These are phyloP conservation scores for Watsonalla binaria DNA, from an alignment of 2,888 invertebrate species.

Conservation along the genomic window DNA sequence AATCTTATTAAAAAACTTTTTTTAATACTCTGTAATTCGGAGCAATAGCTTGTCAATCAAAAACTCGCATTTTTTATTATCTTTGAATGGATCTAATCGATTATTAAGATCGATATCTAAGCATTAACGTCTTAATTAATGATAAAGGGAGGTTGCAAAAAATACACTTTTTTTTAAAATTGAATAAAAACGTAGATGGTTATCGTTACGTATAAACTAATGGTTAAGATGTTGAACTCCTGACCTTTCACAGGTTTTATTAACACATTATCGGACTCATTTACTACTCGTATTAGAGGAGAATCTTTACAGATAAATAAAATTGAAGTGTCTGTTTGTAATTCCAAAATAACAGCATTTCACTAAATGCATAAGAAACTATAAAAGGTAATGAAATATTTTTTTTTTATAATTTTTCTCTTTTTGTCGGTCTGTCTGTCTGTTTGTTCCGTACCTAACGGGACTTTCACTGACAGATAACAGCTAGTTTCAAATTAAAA, in stretches of 20 bases:
- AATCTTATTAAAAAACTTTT: no score
- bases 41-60: neutral
- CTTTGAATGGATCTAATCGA: neutral
- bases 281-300: no score
- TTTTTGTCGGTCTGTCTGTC: no score
- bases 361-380: no score
- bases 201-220: neutral
- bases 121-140: neutral
- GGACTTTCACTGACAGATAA: no score
- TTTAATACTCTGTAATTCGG: neutral
- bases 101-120: neutral
- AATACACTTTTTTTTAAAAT: neutral
- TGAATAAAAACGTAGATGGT: neutral
- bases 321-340: no score
- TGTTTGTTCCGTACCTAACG: no score
- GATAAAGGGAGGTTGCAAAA: neutral
- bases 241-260: neutral
- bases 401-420: no score
- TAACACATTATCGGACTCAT: neutral
- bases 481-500: no score
- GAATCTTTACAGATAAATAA: no score
- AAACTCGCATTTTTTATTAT: neutral
- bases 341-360: no score
- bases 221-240: neutral
- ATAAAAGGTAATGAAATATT: no score